Conservation (phyloP, 2,113 vertebrate genomes). For the Sardina pilchardus region DNA sequence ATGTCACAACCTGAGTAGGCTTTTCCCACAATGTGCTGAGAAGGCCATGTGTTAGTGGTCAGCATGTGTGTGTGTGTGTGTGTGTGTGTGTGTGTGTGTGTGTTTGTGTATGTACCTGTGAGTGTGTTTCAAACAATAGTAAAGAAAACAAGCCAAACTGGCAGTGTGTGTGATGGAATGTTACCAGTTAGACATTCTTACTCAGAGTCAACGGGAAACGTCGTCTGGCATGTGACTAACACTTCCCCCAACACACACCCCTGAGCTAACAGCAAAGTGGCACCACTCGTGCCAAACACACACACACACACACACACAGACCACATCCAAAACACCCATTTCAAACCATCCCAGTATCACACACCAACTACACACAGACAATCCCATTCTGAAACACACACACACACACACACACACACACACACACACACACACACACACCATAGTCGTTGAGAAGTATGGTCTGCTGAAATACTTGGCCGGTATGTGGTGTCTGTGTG, state of each 20-base stretch:
- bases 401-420: not conserved
- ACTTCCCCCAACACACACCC: slow-evolving; percentile 33
- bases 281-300: slow-evolving; percentile 9
- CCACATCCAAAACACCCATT: slow-evolving; percentile 16
- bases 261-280: slow-evolving; percentile 23
- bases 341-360: not conserved
- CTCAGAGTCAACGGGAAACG: slow-evolving; percentile 45
- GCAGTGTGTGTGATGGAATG: slow-evolving; percentile 33
- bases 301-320: not conserved
- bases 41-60: not conserved
- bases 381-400: not conserved
- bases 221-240: slow-evolving; percentile 36
- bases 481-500: no score
- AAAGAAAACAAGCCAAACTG: slow-evolving; percentile 27
- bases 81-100: slow-evolving; percentile 22
- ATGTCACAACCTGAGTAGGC: no score
- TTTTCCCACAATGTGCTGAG: no score
- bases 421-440: no score
- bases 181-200: slow-evolving; percentile 33
- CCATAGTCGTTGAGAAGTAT: no score
- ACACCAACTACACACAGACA: slow-evolving; percentile 2
- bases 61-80: not conserved
- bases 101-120: no score
- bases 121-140: slow-evolving; percentile 22
- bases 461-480: no score